Evolutionary conservation across 2,113 vertebrate genomes (phyloP), one percentile per base, ranked within the genome.

Genomic region (Willisornis vidua): DNA sequence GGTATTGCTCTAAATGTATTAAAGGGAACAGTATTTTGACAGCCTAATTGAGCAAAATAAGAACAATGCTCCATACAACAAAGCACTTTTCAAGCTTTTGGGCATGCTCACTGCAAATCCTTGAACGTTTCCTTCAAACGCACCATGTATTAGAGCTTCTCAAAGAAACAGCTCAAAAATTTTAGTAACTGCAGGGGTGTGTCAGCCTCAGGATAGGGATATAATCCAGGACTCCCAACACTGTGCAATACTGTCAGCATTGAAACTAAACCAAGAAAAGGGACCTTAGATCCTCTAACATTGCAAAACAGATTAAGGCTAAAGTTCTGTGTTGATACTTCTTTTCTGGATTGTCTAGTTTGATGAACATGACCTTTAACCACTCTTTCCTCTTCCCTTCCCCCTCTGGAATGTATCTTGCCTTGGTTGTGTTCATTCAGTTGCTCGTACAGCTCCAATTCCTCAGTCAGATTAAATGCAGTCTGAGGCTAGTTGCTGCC

Each of bases 181-280:
- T n/a, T 37, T 33, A 3, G 23, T 62, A 73, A 45, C 12, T 45
- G 41, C 48, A 91, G 70, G 19, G 67, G 10, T 59, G 23, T 25
- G 12, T 74, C 61, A 93, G 29, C 23, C 7, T 31, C 4, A 1
- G 58, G 26, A 33, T 1, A 80, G 28, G 14, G 20, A 70, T 15
- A 28, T 0, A 0, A 10, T 45, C 7, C 0, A 0, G 11, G 19
- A 57, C 25, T 63, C 26, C 17, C 45, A 76, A 37, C 43, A 77
- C 25, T 37, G 29, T 1, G 1, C 19, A 43, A 33, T 22, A 54
- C 28, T 20, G 33, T 80, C n/a, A 26, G n/a, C 26, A 41, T 1
- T 48, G 66, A 84, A 80, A 90, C 14, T 33, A 86, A 77, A 71
- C 28, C 13, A 58, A 46, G 73, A n/a, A 54, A 68, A 59, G 24